Evolutionary conservation across 2,797 vertebrate species (phyloP), one percentile per base, ranked within the genome.

Genomic region (Thripadectes ignobilis): DNA sequence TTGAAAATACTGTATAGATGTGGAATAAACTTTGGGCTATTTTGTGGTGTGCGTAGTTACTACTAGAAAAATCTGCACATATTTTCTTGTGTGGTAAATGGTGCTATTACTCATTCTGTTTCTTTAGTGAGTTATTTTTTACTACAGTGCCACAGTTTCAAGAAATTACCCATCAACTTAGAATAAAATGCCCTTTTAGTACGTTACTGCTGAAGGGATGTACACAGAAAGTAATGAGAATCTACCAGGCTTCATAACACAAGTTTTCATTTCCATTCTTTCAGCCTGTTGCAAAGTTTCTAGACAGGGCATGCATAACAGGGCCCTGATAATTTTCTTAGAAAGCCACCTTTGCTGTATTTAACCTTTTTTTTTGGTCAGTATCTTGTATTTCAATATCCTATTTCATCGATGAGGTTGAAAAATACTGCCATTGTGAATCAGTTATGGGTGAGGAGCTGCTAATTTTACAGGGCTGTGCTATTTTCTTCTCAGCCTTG

Each of bases 401-500:
- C 72, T 93, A 5, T 49, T 83, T 86, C 75, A 84, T 89, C 93
- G 88, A 58, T 38, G 58, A 89, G 54, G 12, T 94, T 95, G 46
- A 89, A 95, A 95, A 92, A 94, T 89, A 83, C 65, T 46, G 65
- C 76, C 75, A 39, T 72, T 88, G 39, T 10, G 12, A 89, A 92
- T 88, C 85, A 92, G 76, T 93, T 92, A 91, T 38, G 73, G 92
- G 76, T 96, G 93, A 94, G 69, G 76, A 96, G 75, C 89, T 96
- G 88, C 69, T 95, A 48, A 91, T 93, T 96, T 93, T 93, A 84
- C 76, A 68, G 62, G 69, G 45, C 61, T 78, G 46, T 18, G 65
- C 46, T 48, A 48, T 91, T 95, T 95, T 68, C 61, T 92, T 89
- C 87, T 85, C 34, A 45, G 76, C 73, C 80, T 93, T 91, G 49